Conservation (phyloP, 1,140 invertebrate species). For the Trichonephila clavata region DNA sequence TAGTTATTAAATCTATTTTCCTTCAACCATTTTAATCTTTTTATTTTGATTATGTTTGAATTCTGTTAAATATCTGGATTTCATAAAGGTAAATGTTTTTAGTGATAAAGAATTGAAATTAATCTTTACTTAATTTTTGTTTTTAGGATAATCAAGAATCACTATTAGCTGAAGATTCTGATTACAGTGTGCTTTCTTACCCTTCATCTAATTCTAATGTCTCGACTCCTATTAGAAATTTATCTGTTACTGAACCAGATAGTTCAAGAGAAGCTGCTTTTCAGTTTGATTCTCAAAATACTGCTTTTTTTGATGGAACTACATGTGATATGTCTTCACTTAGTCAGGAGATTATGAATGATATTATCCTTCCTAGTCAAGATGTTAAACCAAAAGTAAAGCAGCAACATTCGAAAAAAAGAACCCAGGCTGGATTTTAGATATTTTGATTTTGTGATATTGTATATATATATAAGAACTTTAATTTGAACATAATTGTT, state of each 20-base stretch:
- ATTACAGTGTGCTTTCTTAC: neutral
- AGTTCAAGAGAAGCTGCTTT: neutral
- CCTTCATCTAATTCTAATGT: neutral
- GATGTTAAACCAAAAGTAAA: conserved; percentile 15
- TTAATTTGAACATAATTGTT: no score
- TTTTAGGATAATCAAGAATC: neutral
- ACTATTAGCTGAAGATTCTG: no score
- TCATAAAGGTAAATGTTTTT: no score
- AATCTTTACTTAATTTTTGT: neutral
- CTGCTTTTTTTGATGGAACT: neutral
- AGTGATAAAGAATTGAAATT: no score
- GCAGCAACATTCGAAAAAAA: neutral
- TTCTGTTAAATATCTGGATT: no score
- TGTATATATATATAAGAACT: no score
- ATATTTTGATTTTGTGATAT: no score
- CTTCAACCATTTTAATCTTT: no score
- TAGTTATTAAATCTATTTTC: no score
- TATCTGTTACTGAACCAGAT: neutral
- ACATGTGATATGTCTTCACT: neutral
- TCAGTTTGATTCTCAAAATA: neutral
- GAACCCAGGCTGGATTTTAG: conserved; percentile 14
- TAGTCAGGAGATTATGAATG: neutral
- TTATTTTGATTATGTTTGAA: no score
- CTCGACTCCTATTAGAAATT: neutral
- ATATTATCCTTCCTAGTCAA: conserved; percentile 59